Conservation (phyloP, 2,113 vertebrate species). For the Apodemus sylvaticus region DNA sequence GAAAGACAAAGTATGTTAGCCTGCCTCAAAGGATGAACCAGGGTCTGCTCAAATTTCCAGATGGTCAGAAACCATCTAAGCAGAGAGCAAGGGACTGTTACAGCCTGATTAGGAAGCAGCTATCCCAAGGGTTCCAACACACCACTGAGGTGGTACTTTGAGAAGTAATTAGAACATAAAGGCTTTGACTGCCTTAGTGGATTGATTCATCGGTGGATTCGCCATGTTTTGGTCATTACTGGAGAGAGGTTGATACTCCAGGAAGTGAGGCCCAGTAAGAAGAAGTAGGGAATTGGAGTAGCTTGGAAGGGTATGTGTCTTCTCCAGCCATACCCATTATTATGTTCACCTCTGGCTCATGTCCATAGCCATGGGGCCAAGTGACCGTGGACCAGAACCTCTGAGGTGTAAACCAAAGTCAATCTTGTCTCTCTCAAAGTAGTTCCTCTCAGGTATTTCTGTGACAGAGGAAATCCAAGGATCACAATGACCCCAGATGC, state of each 20-base stretch:
- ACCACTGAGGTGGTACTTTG: neutral
- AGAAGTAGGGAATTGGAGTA: neutral
- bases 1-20: no score
- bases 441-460: neutral
- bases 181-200: neutral
- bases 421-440: neutral
- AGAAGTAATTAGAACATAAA: neutral
- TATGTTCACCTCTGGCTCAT: neutral
- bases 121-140: neutral
- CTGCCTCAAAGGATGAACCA: neutral
- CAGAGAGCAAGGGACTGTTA: neutral
- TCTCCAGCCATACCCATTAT: accelerated
- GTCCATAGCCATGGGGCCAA: neutral
- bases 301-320: neutral
- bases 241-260: neutral
- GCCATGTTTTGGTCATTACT: neutral
- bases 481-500: neutral
- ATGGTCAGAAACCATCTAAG: neutral
- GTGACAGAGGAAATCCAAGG: neutral
- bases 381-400: neutral
- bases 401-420: neutral
- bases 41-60: neutral
- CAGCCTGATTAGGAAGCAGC: neutral
- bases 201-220: neutral
- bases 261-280: neutral